Evolutionary conservation across 37 sponge, comb jelly and placozoan genomes (phyloP), one percentile per base, ranked within the genome.

Genomic region (Tethya wilhelma): DNA sequence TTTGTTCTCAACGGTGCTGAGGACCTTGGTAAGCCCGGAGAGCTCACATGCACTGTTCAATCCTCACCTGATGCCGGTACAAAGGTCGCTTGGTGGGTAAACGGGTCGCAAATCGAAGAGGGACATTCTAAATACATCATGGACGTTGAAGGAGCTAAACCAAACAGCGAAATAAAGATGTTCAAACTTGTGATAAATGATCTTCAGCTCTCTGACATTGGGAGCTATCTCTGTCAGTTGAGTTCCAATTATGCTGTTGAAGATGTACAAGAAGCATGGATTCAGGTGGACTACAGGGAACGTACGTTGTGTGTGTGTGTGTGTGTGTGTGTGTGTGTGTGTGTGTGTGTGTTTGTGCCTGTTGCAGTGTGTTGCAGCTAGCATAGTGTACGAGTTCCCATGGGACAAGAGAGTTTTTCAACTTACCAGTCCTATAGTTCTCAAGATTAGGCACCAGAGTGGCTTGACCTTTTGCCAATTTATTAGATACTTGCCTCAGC

Each of bases 151-250:
- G 25, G 45, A 9, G n/a, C 66, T 5, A 37, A 0, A 19, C 20
- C n/a, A 29, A 40, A 67, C 7, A 69, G 31, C 23, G 66, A 46
- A 0, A 58, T 79, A 4, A 25, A 56, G 11, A 56, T 22, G 5
- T 28, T 59, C n/a, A 34, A 9, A 31, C 55, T 79, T 20, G 19
- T 31, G 1, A 31, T 79, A 25, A 33, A 46, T 1, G 56, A 64
- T 22, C 37, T 79, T 4, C 68, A 79, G 68, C 69, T 53, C 28
- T 34, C 68, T 25, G 79, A 79, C 53, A 56, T 79, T 37, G 79
- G 79, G 23, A 34, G 69, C n/a, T 79, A 79, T 32, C 40, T 67
- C 25, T 79, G 79, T 38, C 79, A 55, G 5, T 69, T 79, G 26
- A 56, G 67, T 57, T 68, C 79, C 37, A 25, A 46, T 1, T 79